Percentiles rank a stretch among this genome's conserved stretches.
Conservation (phyloP, 92 coral and sea anemone species). For the Parazoanthus darwini region DNA sequence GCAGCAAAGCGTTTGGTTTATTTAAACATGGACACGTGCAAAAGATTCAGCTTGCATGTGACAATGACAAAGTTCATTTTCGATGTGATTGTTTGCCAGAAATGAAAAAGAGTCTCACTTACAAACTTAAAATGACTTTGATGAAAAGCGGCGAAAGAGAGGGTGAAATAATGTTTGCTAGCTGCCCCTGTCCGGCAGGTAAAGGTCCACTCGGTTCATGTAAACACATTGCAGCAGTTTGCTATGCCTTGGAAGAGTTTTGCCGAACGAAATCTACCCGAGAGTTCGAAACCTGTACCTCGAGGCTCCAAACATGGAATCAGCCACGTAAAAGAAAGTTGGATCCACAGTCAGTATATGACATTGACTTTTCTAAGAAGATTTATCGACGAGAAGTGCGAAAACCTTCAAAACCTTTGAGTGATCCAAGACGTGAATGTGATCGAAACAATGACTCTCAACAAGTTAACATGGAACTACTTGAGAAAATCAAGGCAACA, state of each 20-base stretch:
- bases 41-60: slow-evolving; percentile 52
- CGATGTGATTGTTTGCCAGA: no score
- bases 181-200: slow-evolving; percentile 69
- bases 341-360: slow-evolving; percentile 57
- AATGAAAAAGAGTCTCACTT: slow-evolving; percentile 52
- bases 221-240: slow-evolving; percentile 54
- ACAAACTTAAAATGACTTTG: slow-evolving; percentile 61
- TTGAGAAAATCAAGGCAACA: slow-evolving; percentile 55
- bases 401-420: slow-evolving; percentile 1
- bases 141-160: slow-evolving; percentile 52
- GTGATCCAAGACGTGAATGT: slow-evolving; percentile 12
- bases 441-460: slow-evolving; percentile 8
- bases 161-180: slow-evolving; percentile 59
- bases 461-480: slow-evolving; percentile 56
- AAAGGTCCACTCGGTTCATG: slow-evolving; percentile 51
- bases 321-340: slow-evolving; percentile 59
- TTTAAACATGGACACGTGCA: no score
- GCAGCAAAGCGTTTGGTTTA: no score
- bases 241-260: slow-evolving; percentile 62
- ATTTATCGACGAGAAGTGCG: slow-evolving; percentile 20
- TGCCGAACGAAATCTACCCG: slow-evolving; percentile 33
- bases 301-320: slow-evolving; percentile 56
- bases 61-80: slow-evolving; percentile 54
- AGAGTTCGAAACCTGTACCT: slow-evolving; percentile 54
- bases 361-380: slow-evolving; percentile 43